Evolutionary conservation across 2,797 vertebrate genomes (phyloP).

Genomic region (Epinephelus malabaricus): DNA sequence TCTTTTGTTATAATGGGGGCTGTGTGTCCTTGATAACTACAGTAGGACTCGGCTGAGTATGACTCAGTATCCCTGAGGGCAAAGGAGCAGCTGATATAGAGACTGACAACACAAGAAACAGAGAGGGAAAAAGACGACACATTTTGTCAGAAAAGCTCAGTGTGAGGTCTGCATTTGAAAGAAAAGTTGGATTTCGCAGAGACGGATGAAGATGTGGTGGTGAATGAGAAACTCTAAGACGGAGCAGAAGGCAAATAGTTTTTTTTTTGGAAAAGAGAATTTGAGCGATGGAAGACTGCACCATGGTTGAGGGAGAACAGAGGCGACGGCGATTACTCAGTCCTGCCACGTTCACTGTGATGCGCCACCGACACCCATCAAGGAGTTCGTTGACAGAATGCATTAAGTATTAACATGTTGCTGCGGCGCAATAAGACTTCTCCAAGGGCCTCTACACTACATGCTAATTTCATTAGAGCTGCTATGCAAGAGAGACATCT

Average conservation of each 20-base stretch:
- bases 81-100: slow-evolving; percentile 54
- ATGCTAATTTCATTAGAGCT: slow-evolving; percentile 81
- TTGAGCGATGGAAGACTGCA: slow-evolving; percentile 16
- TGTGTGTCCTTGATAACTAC: slow-evolving; percentile 75
- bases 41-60: slow-evolving; percentile 54
- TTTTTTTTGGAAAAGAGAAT: slow-evolving; percentile 20
- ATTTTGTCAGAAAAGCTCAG: slow-evolving; percentile 5
- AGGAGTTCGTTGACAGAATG: slow-evolving; percentile 60
- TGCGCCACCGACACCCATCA: slow-evolving; percentile 57
- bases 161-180: slow-evolving; percentile 15
- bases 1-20: slow-evolving; percentile 54
- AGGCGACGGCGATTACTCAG: slow-evolving; percentile 38
- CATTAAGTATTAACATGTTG: slow-evolving; percentile 77
- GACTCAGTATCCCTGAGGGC: slow-evolving; percentile 67
- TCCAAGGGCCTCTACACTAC: slow-evolving; percentile 63
- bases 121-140: not conserved
- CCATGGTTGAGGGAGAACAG: not conserved
- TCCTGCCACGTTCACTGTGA: slow-evolving; percentile 51
- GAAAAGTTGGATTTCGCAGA: slow-evolving; percentile 27
- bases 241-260: slow-evolving; percentile 28
- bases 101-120: slow-evolving; percentile 47
- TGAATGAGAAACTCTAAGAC: slow-evolving; percentile 8
- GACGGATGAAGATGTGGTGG: slow-evolving; percentile 25
- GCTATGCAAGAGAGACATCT: slow-evolving; percentile 78
- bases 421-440: slow-evolving; percentile 62